These are phyloP conservation scores for Ascidia mentula DNA, from an alignment of 23 tunicate genomes.

Conservation along the genomic window DNA sequence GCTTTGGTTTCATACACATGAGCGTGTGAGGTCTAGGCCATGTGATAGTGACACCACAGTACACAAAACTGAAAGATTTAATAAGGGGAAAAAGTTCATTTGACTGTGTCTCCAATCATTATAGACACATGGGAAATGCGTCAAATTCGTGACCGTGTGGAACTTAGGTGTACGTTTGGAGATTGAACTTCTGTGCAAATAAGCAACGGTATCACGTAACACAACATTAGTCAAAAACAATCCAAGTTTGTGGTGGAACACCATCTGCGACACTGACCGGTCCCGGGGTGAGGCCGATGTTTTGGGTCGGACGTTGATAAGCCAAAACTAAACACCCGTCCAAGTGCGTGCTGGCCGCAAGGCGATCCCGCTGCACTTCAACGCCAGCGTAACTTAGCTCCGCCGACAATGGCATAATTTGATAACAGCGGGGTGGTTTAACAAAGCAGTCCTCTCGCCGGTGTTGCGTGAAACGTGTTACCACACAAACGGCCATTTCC, in stretches of 20 bases:
- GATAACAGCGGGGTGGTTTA: constrained; percentile 5
- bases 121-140: too few relatives aligned
- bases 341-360: neutral
- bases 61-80: too few relatives aligned
- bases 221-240: too few relatives aligned
- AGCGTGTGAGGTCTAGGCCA: neutral
- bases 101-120: too few relatives aligned
- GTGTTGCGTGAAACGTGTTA: neutral
- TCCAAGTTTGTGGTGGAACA: too few relatives aligned
- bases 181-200: too few relatives aligned
- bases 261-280: too few relatives aligned
- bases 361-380: neutral
- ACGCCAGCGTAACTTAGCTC: neutral
- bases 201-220: too few relatives aligned
- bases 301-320: neutral
- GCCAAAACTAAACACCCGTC: neutral
- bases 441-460: neutral
- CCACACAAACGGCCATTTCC: constrained; percentile 9
- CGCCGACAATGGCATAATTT: neutral
- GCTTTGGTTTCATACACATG: neutral
- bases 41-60: too few relatives aligned
- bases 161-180: too few relatives aligned
- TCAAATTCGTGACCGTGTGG: too few relatives aligned
- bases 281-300: neutral
- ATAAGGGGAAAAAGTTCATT: too few relatives aligned